Base-by-base conservation (phyloP, 1,140 invertebrate species). In the Parasteatoda tepidariorum region DNA sequence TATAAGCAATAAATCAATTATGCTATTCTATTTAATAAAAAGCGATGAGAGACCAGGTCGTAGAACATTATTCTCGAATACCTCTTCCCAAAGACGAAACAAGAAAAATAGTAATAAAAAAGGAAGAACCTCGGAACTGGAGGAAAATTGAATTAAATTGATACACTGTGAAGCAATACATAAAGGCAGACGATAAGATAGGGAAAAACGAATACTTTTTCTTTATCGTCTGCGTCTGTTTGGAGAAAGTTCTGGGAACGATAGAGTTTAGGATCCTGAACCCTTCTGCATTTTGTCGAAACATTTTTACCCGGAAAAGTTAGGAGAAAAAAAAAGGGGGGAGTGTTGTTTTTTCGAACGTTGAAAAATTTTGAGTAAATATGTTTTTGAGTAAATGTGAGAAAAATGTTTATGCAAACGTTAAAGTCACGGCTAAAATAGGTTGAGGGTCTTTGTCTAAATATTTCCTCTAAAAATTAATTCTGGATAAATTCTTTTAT, bases 81-180 rank as follows among this genome's bases (percentile, higher is more conserved):
- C 1, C 6, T 66, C 30, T 34, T 31, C 15, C 18, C n/a, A 22
- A 33, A 48, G 24, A 7, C 41, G 7, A 28, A 54, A 6, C 2
- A 48, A 9, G 15, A 70, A 34, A 48, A 68, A 70, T n/a, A 22
- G 33, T n/a, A 15, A 13, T n/a, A 70, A 6, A 24, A 61, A 61
- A 61, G 15, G 57, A 61, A 61, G 26, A 61, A 61, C 9, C n/a
- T 26, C 59, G 11, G 22, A 61, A 70, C 54, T 13, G 11, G 7
- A 70, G n/a, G 38, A 70, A 70, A 70, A 70, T 70, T 70, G 67
- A 70, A 70, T 70, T 70, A 48, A 70, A 70, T 31, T 70, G 38
- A 70, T 70, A 70, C 38, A 5, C 33, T 70, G 30, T 24, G 67
- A 70, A 26, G 38, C 34, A 54, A 70, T 70, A 70, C 67, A 54